phyloP scores from a whole-genome alignment of 2,888 invertebrate genomes.

The Caenorhabditis zanzibari region DNA sequence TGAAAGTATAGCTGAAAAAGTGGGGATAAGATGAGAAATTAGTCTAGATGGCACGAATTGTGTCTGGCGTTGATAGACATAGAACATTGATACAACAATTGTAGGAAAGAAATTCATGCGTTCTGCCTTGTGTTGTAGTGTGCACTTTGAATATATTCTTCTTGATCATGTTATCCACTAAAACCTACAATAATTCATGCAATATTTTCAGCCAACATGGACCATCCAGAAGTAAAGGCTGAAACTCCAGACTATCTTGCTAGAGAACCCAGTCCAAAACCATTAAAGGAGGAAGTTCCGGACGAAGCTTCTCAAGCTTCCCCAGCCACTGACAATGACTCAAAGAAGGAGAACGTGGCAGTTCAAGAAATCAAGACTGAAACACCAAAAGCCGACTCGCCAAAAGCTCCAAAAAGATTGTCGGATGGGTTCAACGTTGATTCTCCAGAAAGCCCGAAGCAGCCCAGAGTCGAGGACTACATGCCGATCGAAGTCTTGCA shows the following conservation, averaged over 20 bases:
- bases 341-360: neutral
- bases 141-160: neutral
- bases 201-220: slow-evolving; percentile 8
- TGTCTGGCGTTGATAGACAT: neutral
- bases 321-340: neutral
- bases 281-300: too few species aligned
- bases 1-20: neutral
- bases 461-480: slow-evolving; percentile 7
- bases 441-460: slow-evolving; percentile 4
- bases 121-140: neutral
- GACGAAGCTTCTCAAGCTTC: too few species aligned
- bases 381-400: neutral
- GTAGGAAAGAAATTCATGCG: neutral
- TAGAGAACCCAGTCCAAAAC: too few species aligned
- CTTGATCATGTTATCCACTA: neutral
- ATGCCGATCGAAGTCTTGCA: slow-evolving; percentile 25
- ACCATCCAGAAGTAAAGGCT: too few species aligned
- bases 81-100: slow-evolving; percentile 1
- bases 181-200: neutral
- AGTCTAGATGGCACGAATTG: neutral
- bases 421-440: neutral
- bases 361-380: neutral
- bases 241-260: too few species aligned
- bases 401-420: neutral
- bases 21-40: neutral